Evolutionary conservation across 2,113 vertebrate genomes (phyloP).

Genomic region (Probosciger aterrimus): DNA sequence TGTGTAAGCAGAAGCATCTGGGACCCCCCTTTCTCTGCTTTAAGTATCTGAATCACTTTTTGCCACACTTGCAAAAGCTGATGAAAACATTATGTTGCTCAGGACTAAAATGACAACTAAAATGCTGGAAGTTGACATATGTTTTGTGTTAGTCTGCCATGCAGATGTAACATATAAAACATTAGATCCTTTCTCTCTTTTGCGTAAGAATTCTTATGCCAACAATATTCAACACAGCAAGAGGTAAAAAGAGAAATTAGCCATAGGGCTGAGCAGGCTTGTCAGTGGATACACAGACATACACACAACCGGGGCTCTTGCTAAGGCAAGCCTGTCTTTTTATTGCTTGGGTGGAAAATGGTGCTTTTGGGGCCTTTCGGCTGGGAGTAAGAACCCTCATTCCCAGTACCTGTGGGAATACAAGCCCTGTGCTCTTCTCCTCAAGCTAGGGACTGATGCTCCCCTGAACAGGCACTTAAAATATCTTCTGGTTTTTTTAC

Average conservation of each 20-base stretch:
- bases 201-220: not conserved
- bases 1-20: not conserved
- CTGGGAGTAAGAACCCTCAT: not conserved
- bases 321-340: not conserved
- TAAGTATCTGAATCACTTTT: not conserved
- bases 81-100: not conserved
- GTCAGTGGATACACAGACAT: not conserved
- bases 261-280: not conserved
- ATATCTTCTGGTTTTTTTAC: not conserved
- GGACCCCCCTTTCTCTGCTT: constrained; percentile 4
- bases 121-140: not conserved
- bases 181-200: not conserved
- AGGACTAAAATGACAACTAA: constrained; percentile 8
- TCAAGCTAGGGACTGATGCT: not conserved
- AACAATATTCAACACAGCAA: not conserved
- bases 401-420: not conserved
- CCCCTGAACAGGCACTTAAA: not conserved
- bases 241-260: not conserved
- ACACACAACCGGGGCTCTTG: not conserved
- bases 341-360: not conserved
- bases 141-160: not conserved
- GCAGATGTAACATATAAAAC: not conserved
- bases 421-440: not conserved
- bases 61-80: not conserved
- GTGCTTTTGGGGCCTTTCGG: not conserved